Evolutionary conservation across 2,888 invertebrate genomes (phyloP), one percentile per base, ranked within the genome.

Genomic region (Sinopyrophorus schimmeli): DNA sequence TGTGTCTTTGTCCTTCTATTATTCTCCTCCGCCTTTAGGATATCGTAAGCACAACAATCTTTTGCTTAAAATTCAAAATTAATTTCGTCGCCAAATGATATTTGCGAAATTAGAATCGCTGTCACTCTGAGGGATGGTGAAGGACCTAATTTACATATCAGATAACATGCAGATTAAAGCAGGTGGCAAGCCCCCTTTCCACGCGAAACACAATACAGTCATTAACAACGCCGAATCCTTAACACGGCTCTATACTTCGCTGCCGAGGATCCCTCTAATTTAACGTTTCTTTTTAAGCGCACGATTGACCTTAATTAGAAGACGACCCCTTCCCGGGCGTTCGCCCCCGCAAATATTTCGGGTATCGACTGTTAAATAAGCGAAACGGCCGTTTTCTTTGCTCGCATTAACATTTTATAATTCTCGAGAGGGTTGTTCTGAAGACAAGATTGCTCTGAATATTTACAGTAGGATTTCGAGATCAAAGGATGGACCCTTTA

Each of bases 141-240:
- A 53, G 53, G 38, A 48, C 35, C 43, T 43, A 38, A 53, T 53
- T 53, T 53, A 39, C 53, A 53, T 53, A 53, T 47, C 53, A 53
- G 53, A 53, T 53, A 53, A 53, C 53, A 47, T 43, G 47, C 39
- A 47, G 53, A 53, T 53, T 53, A 53, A 52, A 53, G 43, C 53
- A 53, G 44, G 50, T 46, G 50, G 44, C 44, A n/a, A n/a, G n/a
- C n/a, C n/a, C n/a, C n/a, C n/a, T n/a, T n/a, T n/a, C n/a, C n/a
- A n/a, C 44, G 30, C 27, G 39, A 40, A 50, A 50, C 39, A 50
- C 50, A 50, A 50, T 50, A 50, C 50, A 44, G 44, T 44, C 44
- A 44, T 50, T 50, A 50, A 40, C 44, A 50, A 46, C 50, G 35
- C 44, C 44, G 40, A 50, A 44, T 46, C 35, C 39, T n/a, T 50